Conservation (phyloP, 1,140 invertebrate genomes). For the Episyrphus balteatus region DNA sequence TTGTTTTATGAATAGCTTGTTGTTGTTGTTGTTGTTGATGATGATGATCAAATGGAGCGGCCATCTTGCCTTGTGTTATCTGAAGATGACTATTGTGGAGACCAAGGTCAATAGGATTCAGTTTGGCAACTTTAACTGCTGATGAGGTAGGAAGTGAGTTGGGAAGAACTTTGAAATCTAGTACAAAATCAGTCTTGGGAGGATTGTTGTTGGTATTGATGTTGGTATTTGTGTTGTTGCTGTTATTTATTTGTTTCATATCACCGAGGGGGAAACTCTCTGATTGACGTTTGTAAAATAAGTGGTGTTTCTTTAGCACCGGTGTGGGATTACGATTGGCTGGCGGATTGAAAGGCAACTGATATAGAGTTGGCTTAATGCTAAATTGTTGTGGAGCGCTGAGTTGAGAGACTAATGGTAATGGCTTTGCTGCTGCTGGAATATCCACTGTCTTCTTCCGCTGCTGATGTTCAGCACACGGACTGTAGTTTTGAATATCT, state of each 20-base stretch:
- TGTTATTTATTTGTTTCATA: conserved; percentile 24
- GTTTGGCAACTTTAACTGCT: no score
- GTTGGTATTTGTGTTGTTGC: conserved; percentile 1
- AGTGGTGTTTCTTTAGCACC: conserved; percentile 33
- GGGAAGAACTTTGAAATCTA: no score
- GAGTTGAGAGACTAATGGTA: conserved; percentile 6
- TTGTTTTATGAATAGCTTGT: conserved; percentile 1
- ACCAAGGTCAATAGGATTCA: not conserved
- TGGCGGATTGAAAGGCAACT: not conserved
- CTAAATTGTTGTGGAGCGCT: not conserved
- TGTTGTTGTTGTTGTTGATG: conserved; percentile 2
- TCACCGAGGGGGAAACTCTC: conserved; percentile 31
- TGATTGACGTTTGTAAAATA: conserved; percentile 33
- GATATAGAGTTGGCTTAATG: not conserved
- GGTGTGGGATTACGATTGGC: conserved; percentile 12
- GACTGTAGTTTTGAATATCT: conserved; percentile 24
- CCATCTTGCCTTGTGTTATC: not conserved
- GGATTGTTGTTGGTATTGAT: not conserved
- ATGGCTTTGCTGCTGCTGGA: not conserved
- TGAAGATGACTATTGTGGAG: not conserved
- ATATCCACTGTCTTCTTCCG: not conserved
- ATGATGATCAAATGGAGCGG: not conserved
- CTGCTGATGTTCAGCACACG: conserved; percentile 22
- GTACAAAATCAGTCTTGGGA: no score
- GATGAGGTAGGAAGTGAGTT: no score